Conservation (phyloP, 2,888 invertebrate species). For the Hymenopus coronatus region DNA sequence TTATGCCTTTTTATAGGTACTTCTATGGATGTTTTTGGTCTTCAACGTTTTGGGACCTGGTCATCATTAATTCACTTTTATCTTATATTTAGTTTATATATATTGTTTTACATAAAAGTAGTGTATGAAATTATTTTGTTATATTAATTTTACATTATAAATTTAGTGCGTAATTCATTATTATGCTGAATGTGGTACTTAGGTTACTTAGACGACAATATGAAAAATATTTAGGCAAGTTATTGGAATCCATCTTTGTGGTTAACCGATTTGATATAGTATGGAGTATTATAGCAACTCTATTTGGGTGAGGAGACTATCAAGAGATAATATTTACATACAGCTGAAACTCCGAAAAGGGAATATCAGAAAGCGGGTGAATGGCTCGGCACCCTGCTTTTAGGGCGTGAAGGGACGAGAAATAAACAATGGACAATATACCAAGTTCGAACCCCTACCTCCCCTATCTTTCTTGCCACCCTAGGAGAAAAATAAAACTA, state of each 20-base stretch:
- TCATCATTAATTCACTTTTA: no score
- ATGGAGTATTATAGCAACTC: background rate
- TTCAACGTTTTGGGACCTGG: no score
- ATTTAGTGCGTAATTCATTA: no score
- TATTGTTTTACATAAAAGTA: no score
- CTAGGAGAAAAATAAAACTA: background rate
- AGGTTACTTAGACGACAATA: no score
- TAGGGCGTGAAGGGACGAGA: background rate
- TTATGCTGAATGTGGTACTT: no score
- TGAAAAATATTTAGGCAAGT: background rate
- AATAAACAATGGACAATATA: background rate
- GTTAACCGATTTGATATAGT: background rate
- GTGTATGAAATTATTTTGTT: no score
- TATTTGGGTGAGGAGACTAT: background rate
- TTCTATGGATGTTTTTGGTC: no score
- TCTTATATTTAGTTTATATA: no score
- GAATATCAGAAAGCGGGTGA: background rate
- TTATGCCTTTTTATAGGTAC: no score
- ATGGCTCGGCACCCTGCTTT: background rate
- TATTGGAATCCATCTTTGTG: background rate
- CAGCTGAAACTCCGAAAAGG: background rate
- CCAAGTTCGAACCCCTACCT: background rate
- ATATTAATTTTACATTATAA: no score
- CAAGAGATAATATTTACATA: background rate
- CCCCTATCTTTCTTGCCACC: background rate